Evolutionary conservation across 2,113 vertebrate species (phyloP).

Genomic region (Sardina pilchardus): DNA sequence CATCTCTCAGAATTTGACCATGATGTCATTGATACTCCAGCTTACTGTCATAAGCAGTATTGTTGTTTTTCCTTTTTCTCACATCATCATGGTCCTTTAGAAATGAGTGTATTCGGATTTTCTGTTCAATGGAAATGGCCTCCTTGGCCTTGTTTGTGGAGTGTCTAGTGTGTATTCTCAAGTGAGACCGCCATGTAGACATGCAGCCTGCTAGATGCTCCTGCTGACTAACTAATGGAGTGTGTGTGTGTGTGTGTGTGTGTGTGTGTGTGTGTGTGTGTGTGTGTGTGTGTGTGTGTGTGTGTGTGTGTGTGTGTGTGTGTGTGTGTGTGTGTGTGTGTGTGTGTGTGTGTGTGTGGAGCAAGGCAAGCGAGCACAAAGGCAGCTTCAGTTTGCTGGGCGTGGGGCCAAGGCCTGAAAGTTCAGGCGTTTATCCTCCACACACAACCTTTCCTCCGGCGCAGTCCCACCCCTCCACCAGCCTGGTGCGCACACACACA

Average conservation of each 20-base stretch:
- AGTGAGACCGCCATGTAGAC: not conserved
- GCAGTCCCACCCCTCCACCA: constrained; percentile 40
- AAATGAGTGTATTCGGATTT: not conserved
- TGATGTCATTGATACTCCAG: not conserved
- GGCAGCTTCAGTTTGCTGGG: constrained; percentile 61
- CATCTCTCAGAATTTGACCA: not conserved
- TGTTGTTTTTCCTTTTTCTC: not conserved
- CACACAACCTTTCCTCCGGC: constrained; percentile 58
- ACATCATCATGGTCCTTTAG: not conserved
- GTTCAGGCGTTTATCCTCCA: constrained; percentile 54
- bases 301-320: not conserved
- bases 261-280: not conserved
- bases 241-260: not conserved
- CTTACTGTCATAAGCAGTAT: not conserved
- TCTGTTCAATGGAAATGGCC: not conserved
- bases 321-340: not conserved
- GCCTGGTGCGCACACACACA: constrained; percentile 47
- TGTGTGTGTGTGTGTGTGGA: not conserved
- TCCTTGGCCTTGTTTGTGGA: not conserved
- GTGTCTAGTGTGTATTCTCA: not conserved
- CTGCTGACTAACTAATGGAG: not conserved
- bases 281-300: not conserved
- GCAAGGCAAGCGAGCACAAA: constrained; percentile 49
- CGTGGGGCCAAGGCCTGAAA: constrained; percentile 58
- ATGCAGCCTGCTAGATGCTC: not conserved